Percentiles rank a stretch among this genome's conserved stretches.
phyloP scores from a whole-genome alignment of 2,113 vertebrate species.

The Proteles cristata region DNA sequence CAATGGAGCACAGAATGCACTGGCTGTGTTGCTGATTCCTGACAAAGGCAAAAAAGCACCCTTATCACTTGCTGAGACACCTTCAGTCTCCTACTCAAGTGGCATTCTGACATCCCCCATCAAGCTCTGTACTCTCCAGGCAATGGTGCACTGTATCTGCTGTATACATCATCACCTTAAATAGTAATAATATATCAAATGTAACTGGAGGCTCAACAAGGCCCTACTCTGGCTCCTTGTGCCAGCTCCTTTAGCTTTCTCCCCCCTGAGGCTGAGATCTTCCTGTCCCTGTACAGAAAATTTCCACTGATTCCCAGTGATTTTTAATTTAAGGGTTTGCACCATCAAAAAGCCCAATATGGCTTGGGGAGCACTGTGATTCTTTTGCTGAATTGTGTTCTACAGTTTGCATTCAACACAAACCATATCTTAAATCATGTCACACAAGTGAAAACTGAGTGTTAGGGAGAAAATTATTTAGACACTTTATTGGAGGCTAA shows the following conservation, averaged over 20 bases:
- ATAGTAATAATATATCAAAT: not conserved
- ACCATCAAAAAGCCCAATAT: not conserved
- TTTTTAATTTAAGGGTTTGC: not conserved
- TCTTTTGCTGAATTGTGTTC: not conserved
- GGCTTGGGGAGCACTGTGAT: not conserved
- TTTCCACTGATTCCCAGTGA: not conserved
- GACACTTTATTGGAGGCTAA: not conserved
- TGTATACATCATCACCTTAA: fast-evolving
- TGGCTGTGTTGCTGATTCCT: not conserved
- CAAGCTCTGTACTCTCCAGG: not conserved
- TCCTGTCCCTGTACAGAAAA: conserved; percentile 1
- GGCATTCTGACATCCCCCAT: not conserved
- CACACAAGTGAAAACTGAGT: not conserved
- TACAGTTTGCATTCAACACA: not conserved
- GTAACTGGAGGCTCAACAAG: not conserved
- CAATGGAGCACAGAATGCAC: not conserved
- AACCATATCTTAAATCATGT: not conserved
- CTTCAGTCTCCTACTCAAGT: not conserved
- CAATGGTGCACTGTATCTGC: fast-evolving
- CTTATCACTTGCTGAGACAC: not conserved
- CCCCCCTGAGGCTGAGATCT: not conserved
- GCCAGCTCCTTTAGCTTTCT: not conserved
- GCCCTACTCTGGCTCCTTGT: not conserved
- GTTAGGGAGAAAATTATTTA: not conserved
- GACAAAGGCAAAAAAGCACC: not conserved